A percentile compares a stretch with the other conserved stretches of the same genome.
phyloP scores from a whole-genome alignment of 2,113 vertebrate species.

The Eulemur rufifrons region DNA sequence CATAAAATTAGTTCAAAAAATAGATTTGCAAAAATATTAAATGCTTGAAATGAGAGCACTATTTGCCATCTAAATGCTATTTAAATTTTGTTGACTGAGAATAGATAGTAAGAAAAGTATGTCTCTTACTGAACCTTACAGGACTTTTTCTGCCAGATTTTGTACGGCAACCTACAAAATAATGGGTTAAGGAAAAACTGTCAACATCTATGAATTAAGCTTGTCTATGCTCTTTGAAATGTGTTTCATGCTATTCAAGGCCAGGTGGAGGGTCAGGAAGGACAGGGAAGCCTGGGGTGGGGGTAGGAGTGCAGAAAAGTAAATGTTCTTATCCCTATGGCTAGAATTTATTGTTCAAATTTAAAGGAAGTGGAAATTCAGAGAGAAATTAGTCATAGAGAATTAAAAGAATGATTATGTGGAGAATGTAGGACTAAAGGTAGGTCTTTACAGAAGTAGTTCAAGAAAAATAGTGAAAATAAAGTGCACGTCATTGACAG shows the following conservation, averaged over 20 bases:
- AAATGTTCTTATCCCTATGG: neutral
- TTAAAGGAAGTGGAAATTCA: neutral
- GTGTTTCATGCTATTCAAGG: neutral
- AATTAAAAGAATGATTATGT: neutral
- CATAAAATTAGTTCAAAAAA: slow-evolving; percentile 75
- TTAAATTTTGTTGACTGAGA: slow-evolving; percentile 45
- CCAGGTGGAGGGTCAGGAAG: neutral
- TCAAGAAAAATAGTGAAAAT: neutral
- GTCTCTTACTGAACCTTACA: neutral
- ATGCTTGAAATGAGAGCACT: slow-evolving; percentile 33
- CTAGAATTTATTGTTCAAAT: neutral
- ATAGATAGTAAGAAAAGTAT: neutral
- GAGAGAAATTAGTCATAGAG: neutral
- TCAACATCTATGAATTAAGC: neutral
- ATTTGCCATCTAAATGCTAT: neutral
- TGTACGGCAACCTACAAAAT: neutral
- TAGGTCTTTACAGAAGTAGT: neutral
- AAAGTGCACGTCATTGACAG: neutral
- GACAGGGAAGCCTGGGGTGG: neutral
- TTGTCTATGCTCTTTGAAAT: neutral
- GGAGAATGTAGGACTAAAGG: neutral
- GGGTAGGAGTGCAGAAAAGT: neutral
- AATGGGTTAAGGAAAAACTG: neutral
- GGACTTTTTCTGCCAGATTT: neutral
- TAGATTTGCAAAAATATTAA: slow-evolving; percentile 53